Base-by-base conservation (phyloP, 2,888 invertebrate genomes). In the Ectemnius cavifrons region DNA sequence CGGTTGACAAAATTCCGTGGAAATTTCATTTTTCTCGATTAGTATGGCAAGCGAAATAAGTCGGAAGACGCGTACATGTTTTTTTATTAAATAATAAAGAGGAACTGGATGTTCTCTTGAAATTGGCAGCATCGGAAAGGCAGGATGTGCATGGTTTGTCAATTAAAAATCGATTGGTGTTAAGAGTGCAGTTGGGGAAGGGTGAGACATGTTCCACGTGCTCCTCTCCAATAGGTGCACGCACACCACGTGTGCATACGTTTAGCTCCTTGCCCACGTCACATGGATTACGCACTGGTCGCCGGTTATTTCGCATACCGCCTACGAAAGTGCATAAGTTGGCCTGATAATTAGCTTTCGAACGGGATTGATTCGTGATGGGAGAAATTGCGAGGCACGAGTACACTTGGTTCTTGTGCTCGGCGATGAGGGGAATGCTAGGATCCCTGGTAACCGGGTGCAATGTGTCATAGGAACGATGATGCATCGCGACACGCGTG, bases 211-310 rank as follows among this genome's bases (percentile, higher is more conserved):
- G 47, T 71, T 67, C 71, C 71, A 71, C 71, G 74, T 64, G 74
- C 49, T 64, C 64, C 65, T 28, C 65, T 75, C 77, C 74, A 67
- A 60, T 68, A 63, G 37, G 59, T 23, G 23, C 2, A 23, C 47
- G 68, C 64, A 61, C 67, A 18, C 64, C 62, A 63, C 71, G 16
- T 64, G 57, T 68, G 84, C 84, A 85, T 80, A 85, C 85, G 81
- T 85, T 85, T 83, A 86, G 84, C 88, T 88, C 87, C 87, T 88
- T 85, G 84, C 86, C 87, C 85, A 84, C 86, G 86, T 84, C 87
- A 84, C 87, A 85, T 85, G 84, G 84, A 52, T 52, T 52, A 52
- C 52, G 5, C 52, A 13, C 52, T 52, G n/a, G 0, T 52, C 37
- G 37, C 37, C 5, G 23, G 23, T 3, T 23, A 23, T 23, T 23